Evolutionary conservation across 1,140 invertebrate species (phyloP).

Genomic region (Drosophila bocki): DNA sequence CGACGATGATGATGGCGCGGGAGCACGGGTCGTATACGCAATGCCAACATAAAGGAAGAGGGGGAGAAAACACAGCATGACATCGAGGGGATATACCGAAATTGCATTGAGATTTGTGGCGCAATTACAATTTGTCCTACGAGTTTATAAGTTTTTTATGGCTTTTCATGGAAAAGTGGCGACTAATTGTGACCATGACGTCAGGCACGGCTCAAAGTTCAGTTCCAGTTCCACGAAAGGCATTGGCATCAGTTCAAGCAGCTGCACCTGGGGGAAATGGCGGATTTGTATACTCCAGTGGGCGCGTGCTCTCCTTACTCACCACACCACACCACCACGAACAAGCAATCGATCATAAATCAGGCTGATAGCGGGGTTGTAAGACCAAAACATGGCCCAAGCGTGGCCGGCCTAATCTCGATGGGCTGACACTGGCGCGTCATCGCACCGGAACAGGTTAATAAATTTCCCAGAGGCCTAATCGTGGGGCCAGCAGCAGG

Average conservation of each 20-base stretch:
- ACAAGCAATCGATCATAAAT: slow-evolving; percentile 52
- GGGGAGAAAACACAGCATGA: slow-evolving; percentile 44
- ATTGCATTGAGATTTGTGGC: slow-evolving; percentile 74
- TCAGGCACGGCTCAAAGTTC: slow-evolving; percentile 24
- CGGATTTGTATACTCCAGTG: background rate
- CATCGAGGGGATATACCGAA: slow-evolving; percentile 45
- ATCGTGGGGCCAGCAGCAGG: slow-evolving; percentile 23
- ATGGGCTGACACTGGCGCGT: slow-evolving; percentile 55
- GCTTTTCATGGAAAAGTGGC: slow-evolving; percentile 20
- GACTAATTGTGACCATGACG: slow-evolving; percentile 39
- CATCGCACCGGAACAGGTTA: slow-evolving; percentile 77
- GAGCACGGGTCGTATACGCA: slow-evolving; percentile 56
- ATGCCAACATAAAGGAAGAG: slow-evolving; percentile 3
- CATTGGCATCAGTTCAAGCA: slow-evolving; percentile 31
- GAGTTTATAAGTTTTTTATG: slow-evolving; percentile 49
- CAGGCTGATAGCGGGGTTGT: slow-evolving; percentile 35
- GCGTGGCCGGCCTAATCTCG: slow-evolving; percentile 56
- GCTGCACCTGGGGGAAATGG: slow-evolving; percentile 5
- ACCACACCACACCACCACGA: slow-evolving; percentile 18
- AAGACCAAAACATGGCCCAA: slow-evolving; percentile 39
- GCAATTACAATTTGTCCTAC: slow-evolving; percentile 45
- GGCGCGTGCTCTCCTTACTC: slow-evolving; percentile 29
- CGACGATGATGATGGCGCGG: slow-evolving; percentile 2
- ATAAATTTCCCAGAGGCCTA: slow-evolving; percentile 75
- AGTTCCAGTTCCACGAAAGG: background rate